A percentile compares a stretch with the other conserved stretches of the same genome.
These are phyloP conservation scores for Heliconius ethilla DNA, from an alignment of 2,888 invertebrate genomes.

Conservation along the genomic window DNA sequence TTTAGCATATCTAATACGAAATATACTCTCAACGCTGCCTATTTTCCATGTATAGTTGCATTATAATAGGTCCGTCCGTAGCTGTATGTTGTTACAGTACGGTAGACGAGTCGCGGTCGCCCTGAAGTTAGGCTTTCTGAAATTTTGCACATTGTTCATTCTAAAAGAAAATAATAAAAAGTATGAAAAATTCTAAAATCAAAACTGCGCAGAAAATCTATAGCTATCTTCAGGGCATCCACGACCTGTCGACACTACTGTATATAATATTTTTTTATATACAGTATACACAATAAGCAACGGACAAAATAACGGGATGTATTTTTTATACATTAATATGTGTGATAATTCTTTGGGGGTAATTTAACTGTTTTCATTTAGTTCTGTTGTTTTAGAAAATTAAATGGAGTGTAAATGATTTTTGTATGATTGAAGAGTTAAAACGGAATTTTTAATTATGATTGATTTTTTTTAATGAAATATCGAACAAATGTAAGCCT, in stretches of 20 bases:
- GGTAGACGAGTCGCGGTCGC: no score
- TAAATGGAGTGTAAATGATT: not conserved
- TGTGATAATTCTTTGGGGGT: constrained; percentile 14
- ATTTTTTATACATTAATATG: constrained; percentile 4
- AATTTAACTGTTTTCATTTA: not conserved
- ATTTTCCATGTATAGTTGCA: constrained; percentile 33
- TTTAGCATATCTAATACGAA: not conserved
- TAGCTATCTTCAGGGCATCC: no score
- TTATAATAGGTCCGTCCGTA: constrained; percentile 39
- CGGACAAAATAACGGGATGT: constrained; percentile 4
- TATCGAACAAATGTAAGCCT: no score
- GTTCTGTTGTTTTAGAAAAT: not conserved
- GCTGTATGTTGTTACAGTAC: not conserved
- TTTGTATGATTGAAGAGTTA: not conserved
- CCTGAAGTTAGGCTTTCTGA: no score
- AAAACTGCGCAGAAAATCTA: no score
- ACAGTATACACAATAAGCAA: constrained; percentile 2
- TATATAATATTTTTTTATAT: not conserved
- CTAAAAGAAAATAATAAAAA: no score
- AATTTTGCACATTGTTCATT: no score
- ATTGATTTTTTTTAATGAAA: no score
- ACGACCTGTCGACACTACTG: no score
- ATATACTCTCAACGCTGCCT: constrained; percentile 29
- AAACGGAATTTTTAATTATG: not conserved
- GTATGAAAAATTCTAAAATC: no score